Evolutionary conservation across 2,113 vertebrate species (phyloP), one percentile per base, ranked within the genome.

Genomic region (Monarcha castaneiventris): DNA sequence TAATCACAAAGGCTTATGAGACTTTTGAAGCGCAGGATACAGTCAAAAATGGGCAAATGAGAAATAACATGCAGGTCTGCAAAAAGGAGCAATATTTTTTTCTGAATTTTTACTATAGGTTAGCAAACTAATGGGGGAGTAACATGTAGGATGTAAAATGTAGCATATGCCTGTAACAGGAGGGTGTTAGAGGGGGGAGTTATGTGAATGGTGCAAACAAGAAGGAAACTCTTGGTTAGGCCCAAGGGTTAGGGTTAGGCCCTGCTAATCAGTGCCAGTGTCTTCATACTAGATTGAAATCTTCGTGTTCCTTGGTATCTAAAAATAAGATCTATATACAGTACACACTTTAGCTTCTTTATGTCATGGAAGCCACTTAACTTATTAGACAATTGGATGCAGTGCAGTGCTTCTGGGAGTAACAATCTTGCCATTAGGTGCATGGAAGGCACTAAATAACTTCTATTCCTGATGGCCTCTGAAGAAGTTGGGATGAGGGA

Each of bases 91-190:
- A 44, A 8, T 39, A 27, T 8, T 76, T 79, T 88, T 20, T 83
- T 41, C 59, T 72, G 13, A 75, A 35, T 56, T 76, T 72, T 74
- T 15, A 9, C 19, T 63, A 18, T 7, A 76, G 29, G 17, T 44
- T 76, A 72, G 18, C 14, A 81, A 64, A 82, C 8, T 73, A 44
- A 55, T 25, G 33, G 13, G 3, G 3, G 5, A 32, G 7, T 49
- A n/a, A 22, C n/a, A 35, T 3, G 17, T 41, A 44, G 11, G 0
- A 1, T n/a, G 7, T 22, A 15, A 13, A 33, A 23, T 6, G 14
- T 33, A 27, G 22, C 1, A 1, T 23, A 16, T 73, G 7, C 44
- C 35, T 90, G 16, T 55, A 80, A 43, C 9, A 48, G 11, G 14
- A 69, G 14, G 33, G 11, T 11, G 10, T 32, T 35, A 44, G 21